phyloP scores from a whole-genome alignment of 2,113 vertebrate genomes.

The Lethenteron reissneri region DNA sequence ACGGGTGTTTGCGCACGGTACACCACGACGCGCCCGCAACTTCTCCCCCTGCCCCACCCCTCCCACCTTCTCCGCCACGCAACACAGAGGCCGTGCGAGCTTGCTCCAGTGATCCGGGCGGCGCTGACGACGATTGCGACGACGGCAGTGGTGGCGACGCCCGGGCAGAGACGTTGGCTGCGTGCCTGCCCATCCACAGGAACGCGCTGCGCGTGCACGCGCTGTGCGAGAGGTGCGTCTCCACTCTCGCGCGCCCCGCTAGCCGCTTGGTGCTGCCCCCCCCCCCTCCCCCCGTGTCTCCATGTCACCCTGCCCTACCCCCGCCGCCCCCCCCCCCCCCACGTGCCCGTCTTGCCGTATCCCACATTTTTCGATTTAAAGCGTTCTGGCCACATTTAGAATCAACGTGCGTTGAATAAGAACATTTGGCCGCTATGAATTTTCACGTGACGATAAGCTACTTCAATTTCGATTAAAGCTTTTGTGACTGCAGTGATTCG shows the following conservation, averaged over 20 bases:
- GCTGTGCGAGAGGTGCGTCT: conserved; percentile 41
- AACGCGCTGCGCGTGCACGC: conserved; percentile 47
- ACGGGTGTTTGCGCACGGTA: not conserved
- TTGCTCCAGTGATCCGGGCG: conserved; percentile 20
- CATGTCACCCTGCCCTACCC: too few relatives aligned
- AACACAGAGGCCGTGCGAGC: not conserved
- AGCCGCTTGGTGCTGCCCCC: not conserved
- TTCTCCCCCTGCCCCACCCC: not conserved
- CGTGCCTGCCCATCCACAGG: conserved; percentile 54
- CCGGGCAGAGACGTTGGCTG: conserved; percentile 24
- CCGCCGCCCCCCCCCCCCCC: not conserved
- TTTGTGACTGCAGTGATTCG: too few relatives aligned
- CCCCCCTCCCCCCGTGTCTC: too few relatives aligned
- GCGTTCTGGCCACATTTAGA: too few relatives aligned
- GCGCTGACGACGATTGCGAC: conserved; percentile 43
- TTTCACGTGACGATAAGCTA: too few relatives aligned
- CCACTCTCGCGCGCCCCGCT: not conserved
- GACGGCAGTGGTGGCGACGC: conserved; percentile 24
- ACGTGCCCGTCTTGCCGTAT: not conserved
- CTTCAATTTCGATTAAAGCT: too few relatives aligned
- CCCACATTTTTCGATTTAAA: not conserved
- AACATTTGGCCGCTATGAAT: too few relatives aligned
- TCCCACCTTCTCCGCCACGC: not conserved
- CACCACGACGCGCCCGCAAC: not conserved
- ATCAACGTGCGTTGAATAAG: too few relatives aligned